These are phyloP conservation scores for Rhinichthys klamathensis DNA, from an alignment of 2,113 vertebrate genomes.

Conservation along the genomic window DNA sequence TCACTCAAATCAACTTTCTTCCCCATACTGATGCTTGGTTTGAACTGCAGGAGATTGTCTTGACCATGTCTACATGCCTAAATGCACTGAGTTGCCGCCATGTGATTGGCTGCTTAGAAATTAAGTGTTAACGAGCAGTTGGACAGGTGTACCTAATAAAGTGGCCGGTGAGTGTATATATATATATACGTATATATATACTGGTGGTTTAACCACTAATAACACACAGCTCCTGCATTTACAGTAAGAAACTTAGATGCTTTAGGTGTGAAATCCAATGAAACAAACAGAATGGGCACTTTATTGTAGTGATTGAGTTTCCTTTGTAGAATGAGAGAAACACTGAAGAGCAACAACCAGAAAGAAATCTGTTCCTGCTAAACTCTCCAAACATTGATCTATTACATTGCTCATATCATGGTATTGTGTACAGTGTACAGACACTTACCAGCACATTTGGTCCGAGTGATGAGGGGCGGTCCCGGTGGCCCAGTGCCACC, in stretches of 20 bases:
- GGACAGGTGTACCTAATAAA: too few relatives aligned
- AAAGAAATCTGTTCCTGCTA: not conserved
- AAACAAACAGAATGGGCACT: not conserved
- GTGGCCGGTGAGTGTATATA: too few relatives aligned
- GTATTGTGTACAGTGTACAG: not conserved
- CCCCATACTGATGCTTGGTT: too few relatives aligned
- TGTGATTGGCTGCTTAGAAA: too few relatives aligned
- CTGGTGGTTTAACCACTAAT: not conserved
- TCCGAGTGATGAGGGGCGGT: slow-evolving; percentile 91
- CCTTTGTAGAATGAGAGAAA: not conserved
- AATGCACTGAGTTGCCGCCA: too few relatives aligned
- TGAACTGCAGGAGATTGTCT: too few relatives aligned
- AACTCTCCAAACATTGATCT: not conserved
- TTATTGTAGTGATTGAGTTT: not conserved
- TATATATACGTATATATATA: too few relatives aligned
- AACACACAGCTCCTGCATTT: not conserved
- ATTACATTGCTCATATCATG: not conserved
- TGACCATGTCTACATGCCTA: too few relatives aligned
- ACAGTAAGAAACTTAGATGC: not conserved
- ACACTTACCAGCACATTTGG: slow-evolving; percentile 92
- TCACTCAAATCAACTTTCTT: too few relatives aligned
- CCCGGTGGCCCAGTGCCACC: slow-evolving; percentile 93
- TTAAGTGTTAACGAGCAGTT: too few relatives aligned
- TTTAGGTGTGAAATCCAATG: not conserved
- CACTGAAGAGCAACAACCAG: not conserved